These are phyloP conservation scores for Thamnophis elegans DNA, from an alignment of 2,797 vertebrate species.

Conservation along the genomic window DNA sequence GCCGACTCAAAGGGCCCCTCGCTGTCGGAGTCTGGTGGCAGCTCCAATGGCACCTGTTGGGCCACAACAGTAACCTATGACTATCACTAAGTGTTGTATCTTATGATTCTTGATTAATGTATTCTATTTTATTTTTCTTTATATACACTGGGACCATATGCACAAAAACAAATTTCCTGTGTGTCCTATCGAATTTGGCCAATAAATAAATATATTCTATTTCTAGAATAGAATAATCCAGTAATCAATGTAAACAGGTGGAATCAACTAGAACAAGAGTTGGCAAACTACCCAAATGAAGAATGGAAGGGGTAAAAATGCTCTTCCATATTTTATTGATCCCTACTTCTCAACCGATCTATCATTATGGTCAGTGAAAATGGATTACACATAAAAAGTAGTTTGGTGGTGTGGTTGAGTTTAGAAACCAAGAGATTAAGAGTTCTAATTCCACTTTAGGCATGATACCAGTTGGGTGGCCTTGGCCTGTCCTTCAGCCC, in stretches of 20 bases:
- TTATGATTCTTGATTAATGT: too few relatives aligned
- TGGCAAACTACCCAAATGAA: background rate
- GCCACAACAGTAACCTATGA: too few relatives aligned
- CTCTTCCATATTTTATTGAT: background rate
- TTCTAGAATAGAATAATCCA: background rate
- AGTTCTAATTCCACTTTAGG: background rate
- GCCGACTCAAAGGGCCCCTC: too few relatives aligned
- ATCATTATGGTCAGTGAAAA: background rate
- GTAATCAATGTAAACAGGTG: background rate
- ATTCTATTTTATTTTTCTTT: too few relatives aligned
- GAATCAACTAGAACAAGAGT: background rate
- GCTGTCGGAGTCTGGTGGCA: too few relatives aligned
- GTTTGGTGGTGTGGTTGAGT: background rate
- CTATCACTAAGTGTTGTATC: too few relatives aligned
- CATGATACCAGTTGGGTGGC: background rate
- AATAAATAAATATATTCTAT: too few relatives aligned
- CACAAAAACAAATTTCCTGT: too few relatives aligned
- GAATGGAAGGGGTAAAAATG: background rate
- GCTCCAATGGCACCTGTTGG: too few relatives aligned
- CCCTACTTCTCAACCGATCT: background rate
- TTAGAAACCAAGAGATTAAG: background rate
- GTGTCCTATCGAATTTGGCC: too few relatives aligned
- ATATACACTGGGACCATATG: too few relatives aligned
- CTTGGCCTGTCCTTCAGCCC: background rate
- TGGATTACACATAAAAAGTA: background rate